A percentile compares a stretch with the other conserved stretches of the same genome.
Evolutionary conservation across 2,888 invertebrate species (phyloP).

Genomic region (Fragum sueziense): DNA sequence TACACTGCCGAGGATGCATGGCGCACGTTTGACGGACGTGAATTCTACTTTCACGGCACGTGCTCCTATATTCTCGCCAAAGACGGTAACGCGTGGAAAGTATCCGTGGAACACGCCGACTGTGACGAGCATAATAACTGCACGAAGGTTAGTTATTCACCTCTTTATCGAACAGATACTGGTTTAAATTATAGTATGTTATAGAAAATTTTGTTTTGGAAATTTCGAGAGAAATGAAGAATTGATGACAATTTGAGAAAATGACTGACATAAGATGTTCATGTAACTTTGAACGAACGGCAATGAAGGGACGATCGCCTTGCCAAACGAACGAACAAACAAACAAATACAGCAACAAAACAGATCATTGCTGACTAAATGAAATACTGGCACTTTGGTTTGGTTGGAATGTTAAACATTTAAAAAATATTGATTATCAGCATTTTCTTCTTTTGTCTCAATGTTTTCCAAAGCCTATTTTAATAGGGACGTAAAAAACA

Average conservation of each 20-base stretch:
- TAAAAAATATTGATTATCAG: too few relatives aligned
- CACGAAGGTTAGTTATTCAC: not conserved
- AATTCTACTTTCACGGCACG: not conserved
- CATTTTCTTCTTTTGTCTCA: too few relatives aligned
- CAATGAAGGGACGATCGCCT: not conserved
- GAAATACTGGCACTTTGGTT: too few relatives aligned
- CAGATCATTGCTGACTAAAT: too few relatives aligned
- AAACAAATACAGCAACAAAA: too few relatives aligned
- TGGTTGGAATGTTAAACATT: too few relatives aligned
- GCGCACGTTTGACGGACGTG: not conserved
- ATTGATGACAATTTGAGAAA: not conserved
- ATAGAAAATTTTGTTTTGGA: not conserved
- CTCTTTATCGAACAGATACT: not conserved
- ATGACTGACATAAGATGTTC: not conserved
- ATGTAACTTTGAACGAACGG: not conserved
- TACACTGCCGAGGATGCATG: not conserved
- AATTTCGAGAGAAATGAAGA: not conserved
- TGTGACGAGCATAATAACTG: not conserved
- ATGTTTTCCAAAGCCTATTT: too few relatives aligned
- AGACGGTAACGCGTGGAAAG: not conserved
- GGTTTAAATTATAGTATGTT: not conserved
- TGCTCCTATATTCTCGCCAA: not conserved
- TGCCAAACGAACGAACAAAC: not conserved
- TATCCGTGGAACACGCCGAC: not conserved
- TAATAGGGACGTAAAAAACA: too few relatives aligned